Evolutionary conservation across 2,113 vertebrate species (phyloP).

Genomic region (Chionis minor): DNA sequence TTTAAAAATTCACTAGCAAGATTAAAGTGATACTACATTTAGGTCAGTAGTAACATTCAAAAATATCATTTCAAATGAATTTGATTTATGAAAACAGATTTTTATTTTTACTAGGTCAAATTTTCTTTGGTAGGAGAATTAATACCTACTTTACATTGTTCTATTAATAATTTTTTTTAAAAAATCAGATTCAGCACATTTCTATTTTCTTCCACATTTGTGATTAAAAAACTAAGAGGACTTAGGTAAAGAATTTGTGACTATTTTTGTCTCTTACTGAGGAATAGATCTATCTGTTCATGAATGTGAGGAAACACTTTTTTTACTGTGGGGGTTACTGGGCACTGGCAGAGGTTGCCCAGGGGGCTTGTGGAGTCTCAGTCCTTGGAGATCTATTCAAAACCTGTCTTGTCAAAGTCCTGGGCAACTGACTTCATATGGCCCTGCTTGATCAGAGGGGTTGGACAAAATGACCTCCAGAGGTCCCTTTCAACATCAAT

Average conservation of each 20-base stretch:
- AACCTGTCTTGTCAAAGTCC: no score
- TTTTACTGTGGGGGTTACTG: no score
- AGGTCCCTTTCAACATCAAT: no score
- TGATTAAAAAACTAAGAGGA: background rate
- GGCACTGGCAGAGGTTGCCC: no score
- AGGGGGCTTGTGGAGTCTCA: no score
- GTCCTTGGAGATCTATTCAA: no score
- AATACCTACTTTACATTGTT: background rate
- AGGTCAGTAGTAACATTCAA: background rate
- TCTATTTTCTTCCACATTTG: background rate
- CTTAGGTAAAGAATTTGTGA: background rate
- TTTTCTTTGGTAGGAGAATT: background rate
- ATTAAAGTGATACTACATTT: background rate
- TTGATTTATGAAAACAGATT: background rate
- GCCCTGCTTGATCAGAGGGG: no score
- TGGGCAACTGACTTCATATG: no score
- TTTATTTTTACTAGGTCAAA: background rate
- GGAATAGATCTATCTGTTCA: background rate
- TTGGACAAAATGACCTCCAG: no score
- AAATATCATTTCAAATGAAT: background rate
- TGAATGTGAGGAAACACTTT: no score
- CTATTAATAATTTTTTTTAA: background rate
- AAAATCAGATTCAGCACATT: background rate
- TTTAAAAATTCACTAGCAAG: background rate
- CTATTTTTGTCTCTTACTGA: background rate